phyloP scores from a whole-genome alignment of 2,888 invertebrate species.

The Drosophila pseudotalamancana region DNA sequence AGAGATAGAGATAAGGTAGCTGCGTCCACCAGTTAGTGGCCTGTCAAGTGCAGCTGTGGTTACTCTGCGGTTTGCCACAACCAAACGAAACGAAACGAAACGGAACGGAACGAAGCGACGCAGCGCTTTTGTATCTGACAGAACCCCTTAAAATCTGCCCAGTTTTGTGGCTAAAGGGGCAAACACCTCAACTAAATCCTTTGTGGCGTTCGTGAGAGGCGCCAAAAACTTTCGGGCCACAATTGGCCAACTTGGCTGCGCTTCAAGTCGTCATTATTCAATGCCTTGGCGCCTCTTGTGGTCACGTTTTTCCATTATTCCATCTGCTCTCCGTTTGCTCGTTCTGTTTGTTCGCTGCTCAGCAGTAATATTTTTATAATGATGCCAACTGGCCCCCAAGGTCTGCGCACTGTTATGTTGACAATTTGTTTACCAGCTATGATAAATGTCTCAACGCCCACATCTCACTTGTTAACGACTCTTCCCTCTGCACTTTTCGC shows the following conservation, averaged over 20 bases:
- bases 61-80: constrained; percentile 50
- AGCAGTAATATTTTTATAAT: constrained; percentile 74
- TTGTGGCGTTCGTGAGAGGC: constrained; percentile 12
- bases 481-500: constrained; percentile 18
- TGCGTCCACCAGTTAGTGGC: constrained; percentile 33
- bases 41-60: constrained; percentile 64
- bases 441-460: constrained; percentile 46
- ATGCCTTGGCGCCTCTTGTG: constrained; percentile 58
- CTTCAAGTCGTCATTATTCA: constrained; percentile 53
- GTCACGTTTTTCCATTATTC: constrained; percentile 75
- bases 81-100: too few relatives aligned
- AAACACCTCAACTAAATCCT: constrained; percentile 43
- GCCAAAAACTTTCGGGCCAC: constrained; percentile 40
- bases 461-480: constrained; percentile 36
- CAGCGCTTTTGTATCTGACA: constrained; percentile 49
- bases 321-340: constrained; percentile 21
- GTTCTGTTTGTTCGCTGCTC: constrained; percentile 18
- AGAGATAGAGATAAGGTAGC: constrained; percentile 9
- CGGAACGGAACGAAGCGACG: too few relatives aligned
- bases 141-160: background rate
- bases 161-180: constrained; percentile 19
- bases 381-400: constrained; percentile 50
- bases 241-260: constrained; percentile 50
- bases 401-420: constrained; percentile 43
- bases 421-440: constrained; percentile 61